Percentiles rank a stretch among this genome's conserved stretches.
Conservation (phyloP, 1,140 invertebrate species). For the Conus betulinus region DNA sequence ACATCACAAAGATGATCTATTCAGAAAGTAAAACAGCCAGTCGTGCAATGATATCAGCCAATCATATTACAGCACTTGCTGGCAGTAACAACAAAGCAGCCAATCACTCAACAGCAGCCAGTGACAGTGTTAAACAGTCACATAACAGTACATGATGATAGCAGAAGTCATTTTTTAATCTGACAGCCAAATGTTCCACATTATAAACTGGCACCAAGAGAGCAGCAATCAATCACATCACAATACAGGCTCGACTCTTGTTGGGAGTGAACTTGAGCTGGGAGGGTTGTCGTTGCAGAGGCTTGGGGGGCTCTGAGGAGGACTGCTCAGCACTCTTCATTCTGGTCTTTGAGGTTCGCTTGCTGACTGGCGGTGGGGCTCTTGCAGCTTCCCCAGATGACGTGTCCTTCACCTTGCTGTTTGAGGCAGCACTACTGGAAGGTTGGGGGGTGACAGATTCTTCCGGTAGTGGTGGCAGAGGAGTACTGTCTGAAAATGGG, state of each 20-base stretch:
- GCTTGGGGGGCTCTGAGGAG: neutral
- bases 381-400: neutral
- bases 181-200: neutral
- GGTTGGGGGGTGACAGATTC: neutral
- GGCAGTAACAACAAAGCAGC: no score
- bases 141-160: neutral
- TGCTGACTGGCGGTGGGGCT: neutral
- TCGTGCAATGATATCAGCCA: no score
- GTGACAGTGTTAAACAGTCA: neutral
- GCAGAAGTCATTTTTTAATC: neutral
- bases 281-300: conserved; percentile 23
- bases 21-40: no score
- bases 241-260: conserved; percentile 23
- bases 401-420: neutral
- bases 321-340: neutral
- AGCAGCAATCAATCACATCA: conserved; percentile 20
- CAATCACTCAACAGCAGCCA: no score
- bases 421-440: neutral
- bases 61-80: no score
- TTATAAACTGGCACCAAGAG: neutral
- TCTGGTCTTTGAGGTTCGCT: neutral
- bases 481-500: neutral
- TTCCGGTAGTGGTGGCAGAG: neutral
- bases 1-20: no score
- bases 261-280: conserved; percentile 20